Evolutionary conservation across 2,888 invertebrate genomes (phyloP), one percentile per base, ranked within the genome.

Genomic region (Megaustenia siamemsis): DNA sequence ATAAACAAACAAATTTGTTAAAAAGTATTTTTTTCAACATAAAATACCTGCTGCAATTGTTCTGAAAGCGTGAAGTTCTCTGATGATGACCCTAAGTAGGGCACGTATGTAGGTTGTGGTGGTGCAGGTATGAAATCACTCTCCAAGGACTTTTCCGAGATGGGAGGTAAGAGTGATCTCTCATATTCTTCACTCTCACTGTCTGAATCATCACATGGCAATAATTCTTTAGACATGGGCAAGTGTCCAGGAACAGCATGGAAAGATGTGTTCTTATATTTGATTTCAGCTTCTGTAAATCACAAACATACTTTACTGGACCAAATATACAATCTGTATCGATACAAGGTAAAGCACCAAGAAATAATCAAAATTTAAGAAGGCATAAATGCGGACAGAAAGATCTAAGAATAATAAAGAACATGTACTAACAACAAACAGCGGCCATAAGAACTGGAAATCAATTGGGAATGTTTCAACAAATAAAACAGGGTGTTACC

Each of bases 51-150:
- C 63, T 49, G 82, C 78, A 49, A 68, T 24, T 69, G 81, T 45
- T 85, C 68, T 21, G 85, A 80, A 38, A 88, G 85, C 43, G 88
- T 21, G 38, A 40, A 28, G 28, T 24, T 69, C 18, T 69, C 69
- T 24, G 24, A 87, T 6, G 87, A 88, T 24, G 90, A 87, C 49
- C 88, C 88, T 28, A 84, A 28, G 87, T 87, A 21, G 43, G 49
- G 49, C 38, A n/a, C 83, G 43, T 82, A 84, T 24, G 87, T 87
- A 63, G 88, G 88, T 10, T 88, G 88, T 45, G 88, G 87, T 21
- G 87, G 88, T 1, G 89, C 89, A 28, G 87, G 87, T 2, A 73
- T 56, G 18, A 85, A 79, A 12, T 66, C 60, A 56, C 75, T 43
- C n/a, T 53, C 15, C 28, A 86, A 84, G 60, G 85, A 73, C 0